A percentile compares a stretch with the other conserved stretches of the same genome.
Evolutionary conservation across 1,140 invertebrate species (phyloP).

Genomic region (Diachasmimorpha longicaudata): DNA sequence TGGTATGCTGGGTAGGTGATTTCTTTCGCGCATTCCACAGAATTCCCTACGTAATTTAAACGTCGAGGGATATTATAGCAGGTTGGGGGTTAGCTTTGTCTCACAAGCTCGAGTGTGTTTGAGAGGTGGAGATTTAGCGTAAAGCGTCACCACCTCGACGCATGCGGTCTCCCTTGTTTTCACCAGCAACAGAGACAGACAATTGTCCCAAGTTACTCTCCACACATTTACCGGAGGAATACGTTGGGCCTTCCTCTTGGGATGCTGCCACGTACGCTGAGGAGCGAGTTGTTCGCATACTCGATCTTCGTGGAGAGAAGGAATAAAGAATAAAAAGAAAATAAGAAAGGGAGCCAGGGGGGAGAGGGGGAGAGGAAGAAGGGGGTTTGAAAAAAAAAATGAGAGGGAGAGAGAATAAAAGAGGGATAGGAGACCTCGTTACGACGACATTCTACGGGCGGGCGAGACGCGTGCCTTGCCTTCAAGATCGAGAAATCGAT

Average conservation of each 20-base stretch:
- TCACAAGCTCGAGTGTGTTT: neutral
- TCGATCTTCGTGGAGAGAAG: neutral
- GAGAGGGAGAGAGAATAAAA: neutral
- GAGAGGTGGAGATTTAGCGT: slow-evolving; percentile 3
- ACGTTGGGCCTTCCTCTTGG: neutral
- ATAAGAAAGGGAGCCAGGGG: neutral
- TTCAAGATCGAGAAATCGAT: slow-evolving; percentile 56
- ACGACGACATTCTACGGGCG: slow-evolving; percentile 59
- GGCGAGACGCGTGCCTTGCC: slow-evolving; percentile 61
- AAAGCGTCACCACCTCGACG: slow-evolving; percentile 39
- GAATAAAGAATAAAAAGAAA: neutral
- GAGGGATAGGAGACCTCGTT: slow-evolving; percentile 51
- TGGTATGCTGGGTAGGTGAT: slow-evolving; percentile 48
- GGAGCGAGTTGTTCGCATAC: slow-evolving; percentile 9
- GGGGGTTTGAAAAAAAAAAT: slow-evolving; percentile 4
- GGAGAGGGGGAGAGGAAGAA: neutral
- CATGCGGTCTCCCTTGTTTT: slow-evolving; percentile 23
- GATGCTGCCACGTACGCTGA: neutral
- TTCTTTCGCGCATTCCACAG: slow-evolving; percentile 56
- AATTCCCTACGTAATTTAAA: slow-evolving; percentile 61
- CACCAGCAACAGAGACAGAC: slow-evolving; percentile 27
- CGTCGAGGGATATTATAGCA: slow-evolving; percentile 42
- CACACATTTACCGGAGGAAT: slow-evolving; percentile 14
- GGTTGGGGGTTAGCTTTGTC: slow-evolving; percentile 10
- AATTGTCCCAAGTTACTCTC: slow-evolving; percentile 10